phyloP scores from a whole-genome alignment of 2,888 invertebrate genomes.

The Hyposoter dolosus region DNA sequence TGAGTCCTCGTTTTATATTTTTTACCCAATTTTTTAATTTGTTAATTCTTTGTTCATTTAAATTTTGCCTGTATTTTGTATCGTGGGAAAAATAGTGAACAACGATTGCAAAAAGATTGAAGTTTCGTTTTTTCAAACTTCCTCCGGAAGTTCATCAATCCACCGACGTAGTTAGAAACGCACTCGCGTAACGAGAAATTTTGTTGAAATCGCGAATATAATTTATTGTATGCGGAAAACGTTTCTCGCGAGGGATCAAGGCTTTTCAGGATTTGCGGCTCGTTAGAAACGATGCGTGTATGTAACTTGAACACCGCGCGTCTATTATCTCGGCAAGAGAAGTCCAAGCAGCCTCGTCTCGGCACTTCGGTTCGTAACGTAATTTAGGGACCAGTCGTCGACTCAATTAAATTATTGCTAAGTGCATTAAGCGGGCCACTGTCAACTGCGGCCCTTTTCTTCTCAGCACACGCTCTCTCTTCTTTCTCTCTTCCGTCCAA shows the following conservation, averaged over 20 bases:
- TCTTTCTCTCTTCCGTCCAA: conserved; percentile 40
- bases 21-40: background rate
- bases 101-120: background rate
- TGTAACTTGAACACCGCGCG: conserved; percentile 61
- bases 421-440: conserved; percentile 82
- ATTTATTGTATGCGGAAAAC: background rate
- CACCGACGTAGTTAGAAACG: background rate
- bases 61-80: background rate
- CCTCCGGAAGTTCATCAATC: background rate
- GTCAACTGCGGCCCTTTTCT: conserved; percentile 73
- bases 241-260: background rate
- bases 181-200: background rate
- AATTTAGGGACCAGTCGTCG: conserved; percentile 70
- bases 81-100: background rate
- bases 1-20: conserved; percentile 75
- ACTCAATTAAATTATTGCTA: conserved; percentile 85
- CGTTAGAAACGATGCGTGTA: conserved; percentile 53
- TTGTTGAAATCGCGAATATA: background rate
- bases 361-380: conserved; percentile 75
- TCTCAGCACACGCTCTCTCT: conserved; percentile 33
- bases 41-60: background rate
- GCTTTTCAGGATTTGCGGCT: conserved; percentile 4
- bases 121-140: background rate
- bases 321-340: conserved; percentile 65
- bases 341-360: conserved; percentile 69